Conservation (phyloP, 2,888 invertebrate genomes). For the Anaspis maculata region DNA sequence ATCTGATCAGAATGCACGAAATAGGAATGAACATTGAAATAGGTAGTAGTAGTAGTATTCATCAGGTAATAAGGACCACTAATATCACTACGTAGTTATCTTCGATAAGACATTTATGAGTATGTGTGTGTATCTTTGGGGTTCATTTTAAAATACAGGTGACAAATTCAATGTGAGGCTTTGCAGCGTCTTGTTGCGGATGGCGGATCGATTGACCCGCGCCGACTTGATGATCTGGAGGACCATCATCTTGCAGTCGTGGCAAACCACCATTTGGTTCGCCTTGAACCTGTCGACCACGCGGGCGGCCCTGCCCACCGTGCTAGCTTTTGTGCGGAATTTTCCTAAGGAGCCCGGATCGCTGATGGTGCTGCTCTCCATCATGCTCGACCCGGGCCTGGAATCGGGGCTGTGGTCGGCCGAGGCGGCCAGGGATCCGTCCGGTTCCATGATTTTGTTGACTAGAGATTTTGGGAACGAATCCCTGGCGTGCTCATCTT, state of each 20-base stretch:
- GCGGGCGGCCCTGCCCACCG: slow-evolving; percentile 34
- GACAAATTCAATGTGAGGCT: slow-evolving; percentile 77
- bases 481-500: slow-evolving; percentile 50
- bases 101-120: no score
- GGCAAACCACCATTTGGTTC: slow-evolving; percentile 78
- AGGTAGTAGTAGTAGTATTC: background rate
- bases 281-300: slow-evolving; percentile 51
- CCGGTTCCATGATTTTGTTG: slow-evolving; percentile 40
- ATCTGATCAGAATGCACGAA: slow-evolving; percentile 8
- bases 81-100: no score
- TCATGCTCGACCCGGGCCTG: slow-evolving; percentile 44
- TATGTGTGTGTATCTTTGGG: no score
- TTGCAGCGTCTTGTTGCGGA: slow-evolving; percentile 71
- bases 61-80: no score
- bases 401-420: slow-evolving; percentile 36
- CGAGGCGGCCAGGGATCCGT: slow-evolving; percentile 37
- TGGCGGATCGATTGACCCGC: slow-evolving; percentile 72
- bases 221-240: slow-evolving; percentile 89
- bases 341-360: slow-evolving; percentile 40
- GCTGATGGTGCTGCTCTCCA: slow-evolving; percentile 49
- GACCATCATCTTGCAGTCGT: slow-evolving; percentile 91
- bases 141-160: slow-evolving; percentile 72
- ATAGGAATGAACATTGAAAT: slow-evolving; percentile 12
- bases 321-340: slow-evolving; percentile 28
- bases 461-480: slow-evolving; percentile 61